Evolutionary conservation across 1,140 invertebrate species (phyloP).

Genomic region (Scaptomyza hsui): DNA sequence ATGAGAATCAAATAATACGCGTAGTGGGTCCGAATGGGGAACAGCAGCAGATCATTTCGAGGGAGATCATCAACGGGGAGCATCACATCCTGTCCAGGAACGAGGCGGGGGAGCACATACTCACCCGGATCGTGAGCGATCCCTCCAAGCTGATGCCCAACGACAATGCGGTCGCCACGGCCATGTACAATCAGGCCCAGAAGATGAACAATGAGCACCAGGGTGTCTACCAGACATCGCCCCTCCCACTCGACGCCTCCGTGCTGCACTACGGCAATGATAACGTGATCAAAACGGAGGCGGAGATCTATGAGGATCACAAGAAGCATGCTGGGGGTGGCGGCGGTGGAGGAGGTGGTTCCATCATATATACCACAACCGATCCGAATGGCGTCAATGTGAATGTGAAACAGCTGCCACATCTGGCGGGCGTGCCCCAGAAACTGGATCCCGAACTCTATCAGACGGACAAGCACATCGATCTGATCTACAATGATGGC

Average conservation of each 20-base stretch:
- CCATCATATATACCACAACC: constrained; percentile 83
- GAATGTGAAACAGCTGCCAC: constrained; percentile 85
- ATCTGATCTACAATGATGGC: constrained; percentile 92
- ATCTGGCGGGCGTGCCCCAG: constrained; percentile 83
- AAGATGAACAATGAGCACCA: constrained; percentile 80
- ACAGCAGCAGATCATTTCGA: constrained; percentile 83
- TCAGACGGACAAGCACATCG: constrained; percentile 85
- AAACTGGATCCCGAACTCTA: constrained; percentile 79
- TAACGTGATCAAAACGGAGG: constrained; percentile 80
- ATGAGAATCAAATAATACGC: constrained; percentile 83
- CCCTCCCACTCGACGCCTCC: constrained; percentile 76
- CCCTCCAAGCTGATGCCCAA: constrained; percentile 81
- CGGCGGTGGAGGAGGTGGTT: constrained; percentile 51
- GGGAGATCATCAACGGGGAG: constrained; percentile 84
- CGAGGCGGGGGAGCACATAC: constrained; percentile 83
- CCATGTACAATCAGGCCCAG: constrained; percentile 82
- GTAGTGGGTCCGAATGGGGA: constrained; percentile 81
- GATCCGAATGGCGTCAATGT: constrained; percentile 84
- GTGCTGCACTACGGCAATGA: constrained; percentile 77
- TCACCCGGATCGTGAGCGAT: constrained; percentile 84
- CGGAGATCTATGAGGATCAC: constrained; percentile 81
- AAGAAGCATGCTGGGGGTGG: constrained; percentile 67
- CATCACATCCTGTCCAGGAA: constrained; percentile 83
- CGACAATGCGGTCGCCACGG: constrained; percentile 78
- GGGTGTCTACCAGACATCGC: constrained; percentile 78